Evolutionary conservation across 2,888 invertebrate genomes (phyloP).

Genomic region (Lithophane socia): DNA sequence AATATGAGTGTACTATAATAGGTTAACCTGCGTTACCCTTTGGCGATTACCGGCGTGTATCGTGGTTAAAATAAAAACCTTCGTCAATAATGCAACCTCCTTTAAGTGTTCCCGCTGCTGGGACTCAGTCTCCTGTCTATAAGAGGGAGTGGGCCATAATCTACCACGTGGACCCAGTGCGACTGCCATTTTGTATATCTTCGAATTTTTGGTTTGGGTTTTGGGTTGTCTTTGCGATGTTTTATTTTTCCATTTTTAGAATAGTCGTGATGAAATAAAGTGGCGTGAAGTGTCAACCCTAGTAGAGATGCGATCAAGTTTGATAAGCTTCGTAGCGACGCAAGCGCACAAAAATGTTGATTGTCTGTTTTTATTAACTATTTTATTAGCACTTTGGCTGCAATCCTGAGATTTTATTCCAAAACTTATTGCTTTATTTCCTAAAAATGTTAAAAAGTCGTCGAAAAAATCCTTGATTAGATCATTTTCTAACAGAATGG

Average conservation of each 20-base stretch:
- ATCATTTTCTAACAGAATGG: slow-evolving; percentile 7
- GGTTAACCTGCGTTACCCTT: neutral
- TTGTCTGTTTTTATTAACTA: slow-evolving; percentile 23
- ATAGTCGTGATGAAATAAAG: neutral
- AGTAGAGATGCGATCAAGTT: slow-evolving; percentile 22
- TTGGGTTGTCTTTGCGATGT: neutral
- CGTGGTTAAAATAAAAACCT: neutral
- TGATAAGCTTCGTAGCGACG: slow-evolving; percentile 15
- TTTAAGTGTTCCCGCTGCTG: no score
- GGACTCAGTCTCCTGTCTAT: no score
- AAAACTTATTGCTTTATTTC: slow-evolving; percentile 4
- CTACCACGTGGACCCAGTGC: neutral
- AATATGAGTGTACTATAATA: neutral
- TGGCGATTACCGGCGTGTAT: neutral
- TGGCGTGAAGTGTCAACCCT: neutral
- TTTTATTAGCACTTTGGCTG: slow-evolving; percentile 13
- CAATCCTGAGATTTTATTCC: slow-evolving; percentile 30
- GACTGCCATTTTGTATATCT: neutral
- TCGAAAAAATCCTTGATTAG: slow-evolving; percentile 16
- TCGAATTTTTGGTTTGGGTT: neutral
- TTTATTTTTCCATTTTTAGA: neutral
- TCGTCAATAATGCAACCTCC: neutral
- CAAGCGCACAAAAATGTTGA: slow-evolving; percentile 40
- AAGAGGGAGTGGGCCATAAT: neutral
- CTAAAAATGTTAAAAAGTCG: slow-evolving; percentile 4